Evolutionary conservation across 2,113 vertebrate genomes (phyloP), one percentile per base, ranked within the genome.

Genomic region (Pseudorhombus dupliciocellatus): DNA sequence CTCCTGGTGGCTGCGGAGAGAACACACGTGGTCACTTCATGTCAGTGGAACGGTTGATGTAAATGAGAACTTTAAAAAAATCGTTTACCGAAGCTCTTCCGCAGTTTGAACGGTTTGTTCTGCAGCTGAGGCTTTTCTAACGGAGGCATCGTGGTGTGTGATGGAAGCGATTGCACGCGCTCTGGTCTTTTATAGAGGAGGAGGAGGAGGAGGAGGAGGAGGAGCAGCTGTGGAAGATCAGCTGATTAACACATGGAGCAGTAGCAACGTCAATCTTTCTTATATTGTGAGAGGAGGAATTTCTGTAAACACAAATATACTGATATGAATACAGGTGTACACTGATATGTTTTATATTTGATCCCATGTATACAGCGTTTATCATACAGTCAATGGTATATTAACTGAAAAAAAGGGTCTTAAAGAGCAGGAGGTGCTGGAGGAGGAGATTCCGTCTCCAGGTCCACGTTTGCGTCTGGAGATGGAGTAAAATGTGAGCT

Each of bases 51-150:
- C 34, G 12, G 34, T 10, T 3, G 34, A 37, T 37, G 10, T 11
- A 37, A 37, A 28, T 28, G 26, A 37, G 34, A 10, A 10, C 10
- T 37, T 15, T 26, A 14, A 14, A 0, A 15, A 16, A 14, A n/a
- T n/a, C 1, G 5, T 9, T 91, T 92, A 96, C 96, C 95, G 30
- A 95, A 93, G 50, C 90, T 94, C 77, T 97, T 97, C 68, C 95
- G 80, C 77, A 93, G 92, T 68, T 96, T 97, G 88, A 96, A 97
- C 0, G 95, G 91, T 53, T 94, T 87, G 85, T 1, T 90, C 52
- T 81, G 85, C 51, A 68, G 70, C 44, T 71, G 92, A 14, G 8
- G 4, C 22, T 26, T 81, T 94, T 92, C 84, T 1, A 73, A 64
- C 12, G 93, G 71, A 57, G 93, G 91, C 96, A 96, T 96, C 63